Evolutionary conservation across 2,797 vertebrate genomes (phyloP), one percentile per base, ranked within the genome.

Genomic region (Coccyzus lansbergi): DNA sequence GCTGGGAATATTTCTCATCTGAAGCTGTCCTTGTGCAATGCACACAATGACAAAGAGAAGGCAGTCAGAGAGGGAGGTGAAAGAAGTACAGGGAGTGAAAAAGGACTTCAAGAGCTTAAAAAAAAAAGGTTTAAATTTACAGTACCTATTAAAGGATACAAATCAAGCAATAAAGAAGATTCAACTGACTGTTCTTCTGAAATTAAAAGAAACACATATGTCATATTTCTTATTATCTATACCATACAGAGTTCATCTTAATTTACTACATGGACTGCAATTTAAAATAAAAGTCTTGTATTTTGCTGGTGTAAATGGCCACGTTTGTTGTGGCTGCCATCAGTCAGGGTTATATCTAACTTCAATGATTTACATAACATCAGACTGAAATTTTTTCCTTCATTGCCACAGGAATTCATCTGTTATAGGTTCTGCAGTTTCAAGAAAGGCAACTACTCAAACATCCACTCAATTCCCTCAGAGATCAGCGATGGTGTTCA

Each of bases 1-100:
- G 94, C 90, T 90, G 51, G 76, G 75, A 87, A 60, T 63, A 69
- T 46, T 93, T 74, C 90, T 94, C 21, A 10, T 97, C 91, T 97
- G 96, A 97, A 96, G 88, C 80, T 93, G 95, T 81, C 97, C 97
- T 97, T 97, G 94, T 80, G 79, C 87, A 85, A 44, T 18, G 67
- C 55, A 75, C 74, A 91, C 95, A 97, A 94, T 94, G 96, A 97
- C 94, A 98, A 94, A 94, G 68, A 94, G 55, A 95, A 92, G 55
- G 46, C 18, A 71, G 63, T 31, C 56, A 40, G 46, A 25, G 68
- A 91, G 19, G 92, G 18, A 92, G 79, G 83, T 86, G 69, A 92
- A 90, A 77, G 48, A 53, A 71, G 64, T 46, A 69, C 9, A 8
- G 22, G 51, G 42, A 88, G 68, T 12, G 20, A 87, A 88, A 94